Evolutionary conservation across 2,888 invertebrate species (phyloP), one percentile per base, ranked within the genome.

Genomic region (Parnassius apollo): DNA sequence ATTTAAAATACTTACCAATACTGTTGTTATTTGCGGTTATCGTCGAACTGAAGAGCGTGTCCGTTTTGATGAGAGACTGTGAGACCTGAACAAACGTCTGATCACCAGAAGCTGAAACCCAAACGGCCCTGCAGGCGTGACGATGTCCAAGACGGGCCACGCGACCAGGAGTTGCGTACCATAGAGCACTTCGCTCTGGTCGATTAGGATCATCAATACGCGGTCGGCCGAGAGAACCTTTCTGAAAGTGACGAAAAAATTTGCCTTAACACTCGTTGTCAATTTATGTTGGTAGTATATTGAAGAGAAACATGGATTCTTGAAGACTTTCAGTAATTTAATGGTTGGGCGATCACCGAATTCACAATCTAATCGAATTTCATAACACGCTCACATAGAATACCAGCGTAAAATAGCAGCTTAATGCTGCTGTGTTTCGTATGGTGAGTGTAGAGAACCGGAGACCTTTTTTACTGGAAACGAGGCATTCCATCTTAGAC

Each of bases 81-180:
- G 98, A 98, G 60, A 98, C 95, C 83, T 97, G 97, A 57, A 98
- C 93, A 80, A 97, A 98, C 1, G 99, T 99, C 86, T 98, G 97
- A 90, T 99, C 99, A 0, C 98, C 98, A n/a, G 97, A 96, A 4
- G 98, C 98, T 1, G 97, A 96, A 13, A 99, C 94, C 98, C 98
- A 98, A 0, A 97, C 97, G 0, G 98, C 99, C 74, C 96, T 94
- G 70, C 97, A 94, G 0, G 98, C 96, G 88, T 95, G 95, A 63
- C 95, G 94, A 0, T 97, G 95, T 0, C 99, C 99, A 53, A 97
- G 93, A 58, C 96, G 95, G 0, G 96, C 95, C 44, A 98, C 95
- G 2, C 94, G 88, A 7, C 94, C 95, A 1, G 98, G 97, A 61
- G 94, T 93, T 42, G 96, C 93, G 78, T 94, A 93, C 95, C 96